phyloP scores from a whole-genome alignment of 2,888 invertebrate genomes.

The Glaucopsyche alexis region DNA sequence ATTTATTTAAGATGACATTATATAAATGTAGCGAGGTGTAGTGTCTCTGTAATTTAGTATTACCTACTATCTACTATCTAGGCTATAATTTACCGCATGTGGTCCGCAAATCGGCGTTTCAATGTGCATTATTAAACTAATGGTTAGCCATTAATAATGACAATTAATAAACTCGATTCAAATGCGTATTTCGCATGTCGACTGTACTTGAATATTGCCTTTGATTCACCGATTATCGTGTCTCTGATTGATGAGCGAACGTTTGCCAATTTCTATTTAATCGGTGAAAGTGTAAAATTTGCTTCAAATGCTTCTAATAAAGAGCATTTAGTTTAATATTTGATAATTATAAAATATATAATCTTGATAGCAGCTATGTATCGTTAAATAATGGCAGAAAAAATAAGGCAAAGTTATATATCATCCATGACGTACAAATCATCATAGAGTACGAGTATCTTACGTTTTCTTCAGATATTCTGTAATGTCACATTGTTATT shows the following conservation, averaged over 20 bases:
- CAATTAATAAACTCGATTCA: constrained; percentile 17
- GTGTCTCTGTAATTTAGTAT: too few relatives aligned
- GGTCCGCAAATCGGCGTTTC: neutral
- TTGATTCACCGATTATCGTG: constrained; percentile 35
- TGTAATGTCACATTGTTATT: too few relatives aligned
- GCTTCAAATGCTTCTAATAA: constrained; percentile 28
- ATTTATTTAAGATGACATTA: too few relatives aligned
- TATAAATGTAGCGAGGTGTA: too few relatives aligned
- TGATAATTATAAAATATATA: neutral
- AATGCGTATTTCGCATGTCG: constrained; percentile 26
- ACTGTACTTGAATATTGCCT: constrained; percentile 21
- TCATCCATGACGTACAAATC: too few relatives aligned
- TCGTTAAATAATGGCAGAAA: too few relatives aligned
- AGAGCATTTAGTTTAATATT: constrained; percentile 16
- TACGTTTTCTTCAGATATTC: too few relatives aligned
- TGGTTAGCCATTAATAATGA: constrained; percentile 8
- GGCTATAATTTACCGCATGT: constrained; percentile 5
- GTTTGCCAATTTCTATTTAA: constrained; percentile 45
- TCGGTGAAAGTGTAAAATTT: constrained; percentile 47
- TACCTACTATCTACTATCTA: too few relatives aligned
- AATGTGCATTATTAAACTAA: constrained; percentile 5
- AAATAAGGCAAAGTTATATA: too few relatives aligned
- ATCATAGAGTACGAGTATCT: too few relatives aligned
- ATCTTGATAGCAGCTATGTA: neutral
- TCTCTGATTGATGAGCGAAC: constrained; percentile 49